These are phyloP conservation scores for Erebia epiphron DNA, from an alignment of 2,888 invertebrate species.

Conservation along the genomic window DNA sequence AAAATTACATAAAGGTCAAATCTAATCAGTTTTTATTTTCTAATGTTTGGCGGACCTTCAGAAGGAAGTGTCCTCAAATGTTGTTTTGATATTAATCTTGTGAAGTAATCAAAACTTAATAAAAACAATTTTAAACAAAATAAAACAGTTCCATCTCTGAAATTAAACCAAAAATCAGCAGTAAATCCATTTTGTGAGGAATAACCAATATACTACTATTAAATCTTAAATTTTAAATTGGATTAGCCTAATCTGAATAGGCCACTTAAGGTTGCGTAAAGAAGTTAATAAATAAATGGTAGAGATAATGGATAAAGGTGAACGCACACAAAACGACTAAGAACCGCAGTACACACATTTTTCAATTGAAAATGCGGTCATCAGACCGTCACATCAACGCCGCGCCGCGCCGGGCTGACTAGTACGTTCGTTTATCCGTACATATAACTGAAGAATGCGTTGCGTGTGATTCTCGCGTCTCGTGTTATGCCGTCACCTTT, in stretches of 20 bases:
- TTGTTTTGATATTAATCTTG: not conserved
- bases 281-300: not conserved
- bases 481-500: not conserved
- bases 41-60: not conserved
- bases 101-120: slow-evolving; percentile 1
- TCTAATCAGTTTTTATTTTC: slow-evolving; percentile 12
- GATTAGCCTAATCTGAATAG: slow-evolving; percentile 6
- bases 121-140: slow-evolving; percentile 11
- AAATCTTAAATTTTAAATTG: not conserved
- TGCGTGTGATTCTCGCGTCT: too few species aligned
- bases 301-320: not conserved
- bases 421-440: too few species aligned
- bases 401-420: too few species aligned
- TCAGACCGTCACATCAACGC: too few species aligned
- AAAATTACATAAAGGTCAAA: slow-evolving; percentile 11
- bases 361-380: too few species aligned
- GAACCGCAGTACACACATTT: too few species aligned
- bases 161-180: not conserved
- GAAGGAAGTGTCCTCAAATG: not conserved
- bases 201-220: not conserved
- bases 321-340: not conserved
- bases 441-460: too few species aligned
- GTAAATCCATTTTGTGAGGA: not conserved
- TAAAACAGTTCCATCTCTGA: not conserved
- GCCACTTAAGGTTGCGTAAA: slow-evolving; percentile 2